Evolutionary conservation across 2,797 vertebrate species (phyloP), one percentile per base, ranked within the genome.

Genomic region (Aeoliscus strigatus): DNA sequence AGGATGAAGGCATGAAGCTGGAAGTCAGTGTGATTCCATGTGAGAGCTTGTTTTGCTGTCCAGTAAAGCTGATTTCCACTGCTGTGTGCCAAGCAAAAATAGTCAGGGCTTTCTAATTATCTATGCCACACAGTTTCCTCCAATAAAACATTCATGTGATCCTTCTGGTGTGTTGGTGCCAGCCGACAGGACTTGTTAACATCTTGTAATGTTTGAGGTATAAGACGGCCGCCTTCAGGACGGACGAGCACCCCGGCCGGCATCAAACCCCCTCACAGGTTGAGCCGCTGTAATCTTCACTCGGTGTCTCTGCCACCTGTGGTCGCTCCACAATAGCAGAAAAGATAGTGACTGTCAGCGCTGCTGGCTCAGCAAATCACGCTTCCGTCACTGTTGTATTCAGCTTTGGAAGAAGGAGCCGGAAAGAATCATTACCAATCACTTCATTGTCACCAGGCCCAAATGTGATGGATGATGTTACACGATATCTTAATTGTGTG

Each of bases 41-140:
- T 28, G n/a, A n/a, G n/a, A n/a, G 48, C 48, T 60, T 64, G 57
- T 60, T 63, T 63, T 54, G 53, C 40, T 47, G 18, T 50, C 41
- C 37, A 48, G 38, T 51, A 21, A 39, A 45, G 51, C 51, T 56
- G 39, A 80, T 60, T 78, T 71, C 53, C 66, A 64, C 48, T 25
- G 50, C 61, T 71, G 39, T 29, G 37, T 53, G 66, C 64, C 71
- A 58, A 63, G 36, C 49, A 58, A 48, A 52, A 66, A 50, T 39
- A 64, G 70, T 54, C 64, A 67, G 58, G 55, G 58, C 59, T 71
- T 80, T 74, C 50, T 69, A 73, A 73, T 82, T 69, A 80, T 80
- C 69, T 54, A 56, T 73, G 64, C 66, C 59, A 70, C 58, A 64
- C 55, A n/a, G n/a, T 72, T 72, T 73, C 61, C 53, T 64, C 41